Evolutionary conservation across 1,140 invertebrate species (phyloP).

Genomic region (Lepidotrigona ventralis): DNA sequence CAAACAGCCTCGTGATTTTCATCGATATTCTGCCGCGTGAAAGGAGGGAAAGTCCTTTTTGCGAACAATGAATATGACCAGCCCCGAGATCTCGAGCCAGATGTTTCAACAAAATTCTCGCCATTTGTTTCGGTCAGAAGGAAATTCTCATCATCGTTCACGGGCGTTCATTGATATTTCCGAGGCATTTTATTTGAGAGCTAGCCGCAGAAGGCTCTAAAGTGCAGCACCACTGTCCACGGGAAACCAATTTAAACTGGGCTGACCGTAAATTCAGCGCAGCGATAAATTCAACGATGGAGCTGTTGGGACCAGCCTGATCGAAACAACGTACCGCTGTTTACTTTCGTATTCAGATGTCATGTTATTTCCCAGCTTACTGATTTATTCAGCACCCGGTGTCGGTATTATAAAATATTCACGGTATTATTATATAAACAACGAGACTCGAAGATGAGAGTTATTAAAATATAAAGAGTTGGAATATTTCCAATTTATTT

Average conservation of each 20-base stretch:
- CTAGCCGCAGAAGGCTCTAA: neutral
- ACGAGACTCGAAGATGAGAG: no score
- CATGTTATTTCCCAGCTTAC: neutral
- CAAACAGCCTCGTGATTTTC: no score
- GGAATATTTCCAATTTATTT: neutral
- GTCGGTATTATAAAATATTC: no score
- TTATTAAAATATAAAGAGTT: neutral
- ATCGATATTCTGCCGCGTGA: no score
- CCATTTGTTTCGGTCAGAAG: neutral
- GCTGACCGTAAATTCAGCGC: constrained; percentile 14
- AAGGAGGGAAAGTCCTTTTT: no score
- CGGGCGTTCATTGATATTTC: constrained; percentile 2
- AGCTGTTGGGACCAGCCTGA: neutral
- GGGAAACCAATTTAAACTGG: constrained; percentile 17
- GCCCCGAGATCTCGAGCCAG: no score
- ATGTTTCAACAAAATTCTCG: no score
- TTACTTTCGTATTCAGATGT: neutral
- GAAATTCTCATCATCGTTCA: constrained; percentile 1
- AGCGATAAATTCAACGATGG: neutral
- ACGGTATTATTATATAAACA: no score
- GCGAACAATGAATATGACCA: no score
- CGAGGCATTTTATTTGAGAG: neutral
- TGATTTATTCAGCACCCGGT: neutral
- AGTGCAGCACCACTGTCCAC: neutral
- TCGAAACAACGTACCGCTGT: neutral